Base-by-base conservation (phyloP, 2,113 vertebrate genomes). In the Tretioscincus oriximinensis region DNA sequence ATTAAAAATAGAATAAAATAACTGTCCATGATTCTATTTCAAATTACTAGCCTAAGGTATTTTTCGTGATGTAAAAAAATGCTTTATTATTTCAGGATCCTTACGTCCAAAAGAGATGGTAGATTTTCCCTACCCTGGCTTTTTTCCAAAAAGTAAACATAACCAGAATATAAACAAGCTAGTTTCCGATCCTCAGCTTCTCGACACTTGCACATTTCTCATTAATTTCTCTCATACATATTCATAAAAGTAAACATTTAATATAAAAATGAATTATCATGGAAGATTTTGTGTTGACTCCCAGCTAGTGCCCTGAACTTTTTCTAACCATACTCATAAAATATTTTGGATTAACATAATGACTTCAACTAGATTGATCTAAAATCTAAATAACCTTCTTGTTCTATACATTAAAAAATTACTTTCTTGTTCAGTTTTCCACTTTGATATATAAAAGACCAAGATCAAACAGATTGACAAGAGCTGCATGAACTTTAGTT, bases 371-470 rank as follows among this genome's bases (percentile, higher is more conserved):
- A 51, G 51, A 49, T 54, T 69, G 54, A 74, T 35, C 35, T 73
- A 29, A 68, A 61, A 41, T 61, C 70, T 31, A 68, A 60, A 78
- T 24, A 29, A 78, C 60, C 45, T 79, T 67, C 35, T 69, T 12
- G 20, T 7, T 35, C 31, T 31, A 21, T 74, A 60, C 69, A 21
- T 49, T 63, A 16, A 1, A 47, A 63, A 18, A 22, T 45, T 20
- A 24, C 41, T n/a, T 58, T 22, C 20, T 84, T 54, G 24, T 76
- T 51, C 73, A 45, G 61, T 8, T 24, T 35, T 76, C 26, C 41
- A 64, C 58, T 60, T 84, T 75, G 26, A 80, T 67, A 75, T 61
- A 78, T 68, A 68, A 78, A 84, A 73, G 58, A 12, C n/a, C 68
- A 68, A 35, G 54, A 35, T 74, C 14, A 78, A 68, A 78, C 35